Evolutionary conservation across 2,113 vertebrate species (phyloP), one percentile per base, ranked within the genome.

Genomic region (Lutjanus erythropterus): DNA sequence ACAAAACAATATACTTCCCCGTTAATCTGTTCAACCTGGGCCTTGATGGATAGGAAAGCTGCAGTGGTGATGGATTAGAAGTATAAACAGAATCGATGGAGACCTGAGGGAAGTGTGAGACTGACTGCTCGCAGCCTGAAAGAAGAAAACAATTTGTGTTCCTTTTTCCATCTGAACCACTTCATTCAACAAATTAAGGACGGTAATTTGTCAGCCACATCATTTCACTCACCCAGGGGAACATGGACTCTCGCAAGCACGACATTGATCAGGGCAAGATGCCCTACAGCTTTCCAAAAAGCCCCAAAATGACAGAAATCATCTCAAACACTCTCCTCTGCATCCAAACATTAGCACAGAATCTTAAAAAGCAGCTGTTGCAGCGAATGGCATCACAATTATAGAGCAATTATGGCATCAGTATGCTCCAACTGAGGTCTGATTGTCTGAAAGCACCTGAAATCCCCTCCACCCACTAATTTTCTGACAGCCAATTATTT

Each of bases 1-100:
- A 58, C 76, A 81, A 89, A 94, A 91, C 87, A 91, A 78, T 82
- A 64, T 78, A 82, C 77, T 73, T 78, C 77, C 53, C 71, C 1
- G 16, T 79, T 89, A 85, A 84, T 89, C 83, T 80, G 46, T 78
- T 86, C 88, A 75, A 71, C 87, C 80, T 85, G 74, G 73, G 50
- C 33, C 46, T 31, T 64, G 76, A 75, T 23, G 75, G 86, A 89
- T 62, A 31, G 62, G 71, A 42, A 66, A 46, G 67, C 65, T 53
- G 73, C 47, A 23, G 69, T 8, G 35, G 65, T 75, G 80, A 89
- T 75, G 68, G 78, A 85, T 85, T 61, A 71, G 21, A 71, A 41
- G 44, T 47, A 68, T 60, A 52, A 75, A 75, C 14, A 18, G 9
- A 5, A 27, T 41, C 23, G 50, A 75, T 53, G 50, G 49, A 27